Conservation (phyloP, 37 sponge, comb jelly and placozoan genomes). For the Eunapius fragilis region DNA sequence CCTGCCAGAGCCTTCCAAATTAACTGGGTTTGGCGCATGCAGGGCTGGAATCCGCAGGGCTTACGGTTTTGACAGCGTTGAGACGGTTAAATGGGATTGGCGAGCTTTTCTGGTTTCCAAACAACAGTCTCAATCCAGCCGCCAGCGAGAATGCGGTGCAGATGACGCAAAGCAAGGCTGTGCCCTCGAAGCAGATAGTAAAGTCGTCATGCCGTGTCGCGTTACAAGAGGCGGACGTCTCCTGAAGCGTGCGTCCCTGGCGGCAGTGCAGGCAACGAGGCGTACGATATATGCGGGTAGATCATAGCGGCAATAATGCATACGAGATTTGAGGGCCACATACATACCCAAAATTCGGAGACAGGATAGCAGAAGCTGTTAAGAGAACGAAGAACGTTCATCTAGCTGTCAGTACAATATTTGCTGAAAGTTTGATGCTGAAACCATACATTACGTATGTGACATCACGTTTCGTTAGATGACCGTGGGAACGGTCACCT, state of each 20-base stretch:
- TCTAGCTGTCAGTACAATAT: no score
- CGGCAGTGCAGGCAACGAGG: background rate
- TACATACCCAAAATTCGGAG: constrained; percentile 60
- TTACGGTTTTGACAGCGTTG: constrained; percentile 61
- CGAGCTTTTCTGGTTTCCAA: background rate
- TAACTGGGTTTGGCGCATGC: background rate
- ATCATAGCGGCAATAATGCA: background rate
- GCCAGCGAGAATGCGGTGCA: constrained; percentile 56
- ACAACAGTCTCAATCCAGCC: constrained; percentile 33
- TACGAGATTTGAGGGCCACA: background rate
- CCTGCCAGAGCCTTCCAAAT: background rate
- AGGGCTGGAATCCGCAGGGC: background rate
- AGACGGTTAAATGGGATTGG: constrained; percentile 44
- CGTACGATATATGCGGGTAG: background rate
- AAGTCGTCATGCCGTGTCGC: constrained; percentile 73
- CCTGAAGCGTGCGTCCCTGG: background rate
- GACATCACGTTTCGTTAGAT: no score
- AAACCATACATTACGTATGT: no score
- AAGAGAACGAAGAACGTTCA: constrained; percentile 24
- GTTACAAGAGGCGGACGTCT: background rate
- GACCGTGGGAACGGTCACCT: no score
- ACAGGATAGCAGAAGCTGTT: constrained; percentile 59
- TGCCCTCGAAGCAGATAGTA: constrained; percentile 88
- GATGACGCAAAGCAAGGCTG: constrained; percentile 67
- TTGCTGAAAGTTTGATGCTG: no score